These are phyloP conservation scores for Austrolebias charrua DNA, from an alignment of 2,797 vertebrate species.

Conservation along the genomic window DNA sequence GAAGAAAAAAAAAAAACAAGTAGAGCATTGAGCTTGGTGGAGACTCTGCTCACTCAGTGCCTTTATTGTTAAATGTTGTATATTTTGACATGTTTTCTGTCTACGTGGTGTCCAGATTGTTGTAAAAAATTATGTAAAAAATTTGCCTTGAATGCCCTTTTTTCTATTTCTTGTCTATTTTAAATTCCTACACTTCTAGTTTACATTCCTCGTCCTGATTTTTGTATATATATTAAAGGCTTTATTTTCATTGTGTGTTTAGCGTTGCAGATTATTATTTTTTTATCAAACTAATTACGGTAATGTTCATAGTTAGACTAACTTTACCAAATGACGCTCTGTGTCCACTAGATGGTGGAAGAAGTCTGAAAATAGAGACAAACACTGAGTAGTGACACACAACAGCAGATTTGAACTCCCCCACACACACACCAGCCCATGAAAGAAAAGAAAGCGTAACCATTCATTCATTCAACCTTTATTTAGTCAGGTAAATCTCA, in stretches of 20 bases:
- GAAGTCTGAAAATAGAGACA: slow-evolving; percentile 45
- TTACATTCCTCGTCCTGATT: neutral
- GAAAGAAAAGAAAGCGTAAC: neutral
- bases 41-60: neutral
- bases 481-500: no score
- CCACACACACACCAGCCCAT: no score
- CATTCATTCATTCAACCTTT: no score
- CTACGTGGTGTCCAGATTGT: neutral
- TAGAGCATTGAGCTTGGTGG: neutral
- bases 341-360: slow-evolving; percentile 71
- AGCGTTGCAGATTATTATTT: neutral
- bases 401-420: neutral
- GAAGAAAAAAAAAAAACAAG: neutral
- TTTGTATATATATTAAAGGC: neutral
- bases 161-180: slow-evolving; percentile 10
- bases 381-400: slow-evolving; percentile 12
- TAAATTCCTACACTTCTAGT: neutral
- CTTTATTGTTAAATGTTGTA: slow-evolving; percentile 25
- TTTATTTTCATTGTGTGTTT: neutral
- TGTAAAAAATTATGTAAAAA: neutral
- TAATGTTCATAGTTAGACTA: neutral
- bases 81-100: slow-evolving; percentile 15
- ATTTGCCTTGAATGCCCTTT: neutral
- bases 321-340: slow-evolving; percentile 5
- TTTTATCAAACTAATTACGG: no score